Base-by-base conservation (phyloP, 1,140 invertebrate species). In the Rhopalosiphum maidis region DNA sequence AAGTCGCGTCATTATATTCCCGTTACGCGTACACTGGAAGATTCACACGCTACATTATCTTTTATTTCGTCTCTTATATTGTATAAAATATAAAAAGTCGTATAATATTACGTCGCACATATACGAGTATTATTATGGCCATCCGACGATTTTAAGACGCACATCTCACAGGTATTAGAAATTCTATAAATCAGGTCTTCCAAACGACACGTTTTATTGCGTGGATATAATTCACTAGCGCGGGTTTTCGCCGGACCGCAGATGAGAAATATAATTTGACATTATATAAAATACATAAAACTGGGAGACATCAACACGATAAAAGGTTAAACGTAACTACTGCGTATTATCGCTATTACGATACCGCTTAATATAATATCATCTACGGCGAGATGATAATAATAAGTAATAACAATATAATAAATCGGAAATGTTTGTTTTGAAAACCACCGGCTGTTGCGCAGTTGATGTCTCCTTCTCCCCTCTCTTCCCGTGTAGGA, bases 361-460 rank as follows among this genome's bases (percentile, higher is more conserved):
- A 77, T 18, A 77, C n/a, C 30, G 48, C 2, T 77, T n/a, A 77
- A 30, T 41, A 41, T 1, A 77, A 60, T 60, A 60, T 60, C 55
- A 60, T 30, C 30, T 30, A 3, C 3, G 9, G 30, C 30, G 30
- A 51, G 15, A 51, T 30, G 25, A 60, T 60, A 15, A 60, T 30
- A 30, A 55, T 55, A 9, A 46, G 9, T 46, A 2, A 68, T 68
- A n/a, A 77, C 18, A 35, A 77, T 6, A n/a, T 21, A 77, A 77
- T 77, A 77, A 77, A 85, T 85, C 37, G 83, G 83, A 41, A 43
- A 41, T 41, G 37, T 85, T 41, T 85, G 83, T 85, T 85, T 87
- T 87, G 86, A 48, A 87, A 51, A 87, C 46, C 46, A 35, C 46
- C 18, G 9, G 41, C 43, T n/a, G 41, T 46, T 15, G 43, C 46